Percentiles rank a stretch among this genome's conserved stretches.
Evolutionary conservation across 2,797 vertebrate genomes (phyloP).

Genomic region (Sparus aurata): DNA sequence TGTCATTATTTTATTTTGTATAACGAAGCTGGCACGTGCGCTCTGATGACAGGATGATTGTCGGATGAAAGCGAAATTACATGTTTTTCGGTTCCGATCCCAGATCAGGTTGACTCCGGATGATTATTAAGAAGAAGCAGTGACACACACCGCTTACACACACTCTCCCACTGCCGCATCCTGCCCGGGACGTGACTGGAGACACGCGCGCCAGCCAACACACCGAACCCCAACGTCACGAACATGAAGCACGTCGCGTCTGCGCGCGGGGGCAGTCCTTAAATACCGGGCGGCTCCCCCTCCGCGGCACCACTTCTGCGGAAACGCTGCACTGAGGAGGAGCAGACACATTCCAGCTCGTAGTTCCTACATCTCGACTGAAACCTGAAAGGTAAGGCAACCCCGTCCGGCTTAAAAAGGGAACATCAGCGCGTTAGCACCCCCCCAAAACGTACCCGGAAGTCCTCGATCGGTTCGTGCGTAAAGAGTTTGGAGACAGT

Average conservation of each 20-base stretch:
- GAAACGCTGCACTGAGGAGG: constrained; percentile 50
- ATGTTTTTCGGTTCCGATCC: too few relatives aligned
- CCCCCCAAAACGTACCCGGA: too few relatives aligned
- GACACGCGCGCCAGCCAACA: constrained; percentile 40
- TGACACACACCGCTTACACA: too few relatives aligned
- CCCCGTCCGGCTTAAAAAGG: accelerated
- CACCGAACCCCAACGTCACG: constrained; percentile 34
- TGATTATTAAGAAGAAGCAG: neutral
- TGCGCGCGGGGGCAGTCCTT: constrained; percentile 49
- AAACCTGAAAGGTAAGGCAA: constrained; percentile 63
- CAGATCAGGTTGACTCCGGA: too few relatives aligned
- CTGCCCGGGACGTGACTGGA: constrained; percentile 75
- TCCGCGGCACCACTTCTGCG: constrained; percentile 63
- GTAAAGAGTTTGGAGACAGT: too few relatives aligned
- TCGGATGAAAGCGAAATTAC: too few relatives aligned
- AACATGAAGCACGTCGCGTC: constrained; percentile 33
- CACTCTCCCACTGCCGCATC: constrained; percentile 34
- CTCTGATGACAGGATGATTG: too few relatives aligned
- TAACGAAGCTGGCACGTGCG: neutral
- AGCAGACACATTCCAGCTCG: constrained; percentile 57
- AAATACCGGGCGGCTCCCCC: constrained; percentile 63
- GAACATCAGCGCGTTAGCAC: too few relatives aligned
- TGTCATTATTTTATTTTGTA: neutral
- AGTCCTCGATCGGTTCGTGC: too few relatives aligned
- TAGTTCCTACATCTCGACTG: neutral